Evolutionary conservation across 2,888 invertebrate genomes (phyloP), one percentile per base, ranked within the genome.

Genomic region (Cactoblastis cactorum): DNA sequence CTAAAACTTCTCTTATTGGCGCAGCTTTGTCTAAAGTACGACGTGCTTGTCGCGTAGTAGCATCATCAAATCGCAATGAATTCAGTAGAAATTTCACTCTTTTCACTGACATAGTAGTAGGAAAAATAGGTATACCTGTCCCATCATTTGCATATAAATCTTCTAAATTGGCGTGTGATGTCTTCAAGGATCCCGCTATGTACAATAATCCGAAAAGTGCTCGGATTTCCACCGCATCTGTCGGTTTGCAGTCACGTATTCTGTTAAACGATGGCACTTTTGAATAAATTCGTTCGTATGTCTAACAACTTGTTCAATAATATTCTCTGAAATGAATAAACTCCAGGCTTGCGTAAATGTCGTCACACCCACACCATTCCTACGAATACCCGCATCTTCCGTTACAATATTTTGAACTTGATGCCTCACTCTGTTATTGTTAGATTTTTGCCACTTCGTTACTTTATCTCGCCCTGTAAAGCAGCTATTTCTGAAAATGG

Each of bases 291-390:
- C 11, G 1, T 28, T 28, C 1, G 28, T 28, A 28, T 28, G 41
- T 56, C 22, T 52, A 49, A 54, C 52, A 53, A 56, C 51, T 58
- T 62, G 55, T 50, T 59, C 54, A 35, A 63, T 53, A 28, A 61
- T 59, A 49, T 61, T 54, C 24, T 61, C 57, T 19, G 51, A 35
- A 57, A 68, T 59, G 33, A 65, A 60, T 54, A 63, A 61, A 61
- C 56, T 57, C 66, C 63, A 67, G 53, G 61, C 59, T 59, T 60
- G 53, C 51, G 37, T 54, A 53, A 57, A 62, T 53, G 55, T 55
- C 34, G 57, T 63, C 48, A 56, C 58, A 3, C 58, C 56, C 50
- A 62, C 58, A 45, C 53, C 61, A 56, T 61, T 60, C 33, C 61
- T 56, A 52, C 54, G 55, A 55, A 28, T 53, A 57, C 57, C 56